Evolutionary conservation across 2,113 vertebrate genomes (phyloP), one percentile per base, ranked within the genome.

Genomic region (Saccopteryx bilineata): DNA sequence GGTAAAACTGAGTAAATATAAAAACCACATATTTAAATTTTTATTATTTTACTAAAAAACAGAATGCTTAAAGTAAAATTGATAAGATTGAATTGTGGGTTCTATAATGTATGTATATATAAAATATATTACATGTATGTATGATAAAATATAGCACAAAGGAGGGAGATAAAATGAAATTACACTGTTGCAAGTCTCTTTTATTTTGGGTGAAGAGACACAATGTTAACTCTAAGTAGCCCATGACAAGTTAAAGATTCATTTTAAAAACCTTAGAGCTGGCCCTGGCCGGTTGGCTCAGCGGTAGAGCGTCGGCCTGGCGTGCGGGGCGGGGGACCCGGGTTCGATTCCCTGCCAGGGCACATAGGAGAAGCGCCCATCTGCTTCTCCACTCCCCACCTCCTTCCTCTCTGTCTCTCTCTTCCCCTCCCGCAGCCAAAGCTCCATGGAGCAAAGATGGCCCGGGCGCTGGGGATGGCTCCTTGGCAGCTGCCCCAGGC

Each of bases 51-150:
- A 87, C 4, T 26, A 71, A 68, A 93, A 93, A 56, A 65, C 13
- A 82, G 26, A 48, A 72, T 76, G 28, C 60, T 96, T 71, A 81
- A 90, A 66, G 61, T 39, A 94, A 91, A 95, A 60, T 10, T 10
- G 71, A 21, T 56, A 60, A 46, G 14, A 92, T 8, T 56, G 21
- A 72, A 18, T 68, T 31, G 8, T 81, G 39, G 56, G 33, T 88
- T 94, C 96, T 92, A 81, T 21, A 66, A 50, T 46, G n/a, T 33
- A 31, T 26, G 8, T 68, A 72, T 31, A 24, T 78, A 76, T 66
- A 81, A 69, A 93, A 21, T 33, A 52, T 3, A 89, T 74, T 54
- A 39, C 39, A 39, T 39, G 39, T 39, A 39, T 39, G 39, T 39
- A 39, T 39, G 39, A 39, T 39, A 66, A 88, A 87, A 48, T n/a